These are phyloP conservation scores for Idaea aversata DNA, from an alignment of 2,888 invertebrate species.

Conservation along the genomic window DNA sequence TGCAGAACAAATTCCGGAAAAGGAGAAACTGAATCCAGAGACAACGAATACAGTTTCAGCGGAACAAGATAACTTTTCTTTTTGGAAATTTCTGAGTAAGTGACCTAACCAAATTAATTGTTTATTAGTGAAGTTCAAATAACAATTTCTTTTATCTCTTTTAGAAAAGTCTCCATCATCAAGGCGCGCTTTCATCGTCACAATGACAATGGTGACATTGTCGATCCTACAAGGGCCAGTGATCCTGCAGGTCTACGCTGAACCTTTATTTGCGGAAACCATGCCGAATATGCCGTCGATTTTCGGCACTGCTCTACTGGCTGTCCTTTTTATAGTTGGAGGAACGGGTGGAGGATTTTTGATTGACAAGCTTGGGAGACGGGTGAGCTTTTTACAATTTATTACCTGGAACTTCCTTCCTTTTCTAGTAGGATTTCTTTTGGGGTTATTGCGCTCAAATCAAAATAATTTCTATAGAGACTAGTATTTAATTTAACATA, in stretches of 20 bases:
- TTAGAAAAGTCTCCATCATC: constrained; percentile 55
- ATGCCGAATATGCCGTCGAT: constrained; percentile 53
- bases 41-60: not conserved
- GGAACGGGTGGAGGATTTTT: constrained; percentile 52
- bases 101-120: constrained; percentile 7
- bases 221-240: constrained; percentile 60
- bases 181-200: constrained; percentile 45
- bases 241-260: constrained; percentile 60
- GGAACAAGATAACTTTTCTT: not conserved
- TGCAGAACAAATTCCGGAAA: constrained; percentile 41
- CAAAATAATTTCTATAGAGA: too few relatives aligned
- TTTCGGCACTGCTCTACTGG: constrained; percentile 49
- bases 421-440: too few relatives aligned
- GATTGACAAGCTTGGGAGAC: constrained; percentile 52
- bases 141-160: not conserved
- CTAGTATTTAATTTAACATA: not conserved
- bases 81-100: constrained; percentile 55
- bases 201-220: constrained; percentile 40
- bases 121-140: not conserved
- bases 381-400: constrained; percentile 39
- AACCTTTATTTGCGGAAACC: constrained; percentile 53
- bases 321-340: constrained; percentile 38
- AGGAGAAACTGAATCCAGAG: constrained; percentile 31
- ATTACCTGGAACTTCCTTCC: constrained; percentile 3
- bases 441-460: too few relatives aligned